These are phyloP conservation scores for Tringa solitaria DNA, from an alignment of 2,113 vertebrate genomes.

Conservation along the genomic window DNA sequence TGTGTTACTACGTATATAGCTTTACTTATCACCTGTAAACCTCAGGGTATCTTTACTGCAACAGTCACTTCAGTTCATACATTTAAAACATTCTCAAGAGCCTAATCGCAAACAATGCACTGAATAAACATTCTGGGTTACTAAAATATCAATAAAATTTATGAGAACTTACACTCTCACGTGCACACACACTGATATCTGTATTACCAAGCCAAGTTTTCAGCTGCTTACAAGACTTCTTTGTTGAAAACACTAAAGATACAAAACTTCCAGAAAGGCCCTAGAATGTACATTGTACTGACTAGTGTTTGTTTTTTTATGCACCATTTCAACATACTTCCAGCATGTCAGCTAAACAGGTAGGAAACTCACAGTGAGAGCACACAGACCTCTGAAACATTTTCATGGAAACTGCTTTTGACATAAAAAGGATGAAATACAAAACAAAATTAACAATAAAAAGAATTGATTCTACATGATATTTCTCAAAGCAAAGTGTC, in stretches of 20 bases:
- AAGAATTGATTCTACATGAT: background rate
- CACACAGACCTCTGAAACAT: background rate
- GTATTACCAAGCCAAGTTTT: background rate
- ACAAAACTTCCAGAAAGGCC: background rate
- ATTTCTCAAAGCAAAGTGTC: background rate
- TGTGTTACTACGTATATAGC: background rate
- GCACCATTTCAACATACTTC: background rate
- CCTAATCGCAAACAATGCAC: background rate
- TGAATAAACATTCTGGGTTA: background rate
- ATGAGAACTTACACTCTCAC: background rate
- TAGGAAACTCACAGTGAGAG: background rate
- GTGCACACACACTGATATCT: background rate
- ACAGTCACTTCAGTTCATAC: background rate
- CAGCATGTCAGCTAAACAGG: background rate
- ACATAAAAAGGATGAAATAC: background rate
- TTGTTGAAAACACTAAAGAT: background rate
- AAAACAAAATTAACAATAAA: background rate
- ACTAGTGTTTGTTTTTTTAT: background rate
- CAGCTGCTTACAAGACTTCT: background rate
- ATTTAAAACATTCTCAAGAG: background rate
- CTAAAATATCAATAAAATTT: background rate
- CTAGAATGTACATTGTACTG: background rate
- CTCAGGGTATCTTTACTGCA: background rate
- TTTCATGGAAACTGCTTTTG: background rate
- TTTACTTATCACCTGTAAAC: background rate